These are phyloP conservation scores for Capreolus pygargus DNA, from an alignment of 2,113 vertebrate species.

Conservation along the genomic window DNA sequence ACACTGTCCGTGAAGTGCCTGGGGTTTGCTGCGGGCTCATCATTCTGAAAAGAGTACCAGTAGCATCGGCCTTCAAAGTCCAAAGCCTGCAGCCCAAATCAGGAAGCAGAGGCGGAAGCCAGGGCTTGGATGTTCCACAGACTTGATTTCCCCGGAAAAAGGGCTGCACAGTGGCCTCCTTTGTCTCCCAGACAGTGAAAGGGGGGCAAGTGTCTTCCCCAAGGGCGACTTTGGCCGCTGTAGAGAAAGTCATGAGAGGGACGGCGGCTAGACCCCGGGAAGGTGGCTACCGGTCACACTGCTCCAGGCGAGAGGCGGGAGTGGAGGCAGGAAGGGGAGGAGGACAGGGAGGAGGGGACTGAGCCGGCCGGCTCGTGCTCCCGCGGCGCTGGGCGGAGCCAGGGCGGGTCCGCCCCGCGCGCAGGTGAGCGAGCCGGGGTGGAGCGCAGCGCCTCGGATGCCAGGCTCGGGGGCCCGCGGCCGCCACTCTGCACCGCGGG, in stretches of 20 bases:
- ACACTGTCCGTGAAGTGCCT: too few relatives aligned
- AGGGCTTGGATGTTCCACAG: background rate
- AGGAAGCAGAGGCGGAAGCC: background rate
- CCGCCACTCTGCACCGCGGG: background rate
- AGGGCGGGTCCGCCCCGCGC: background rate
- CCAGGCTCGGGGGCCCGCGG: background rate
- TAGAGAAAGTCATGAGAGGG: background rate
- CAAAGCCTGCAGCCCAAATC: background rate
- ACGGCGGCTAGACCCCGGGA: background rate
- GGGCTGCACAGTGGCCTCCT: background rate
- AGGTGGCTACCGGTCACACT: background rate
- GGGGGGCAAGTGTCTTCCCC: background rate
- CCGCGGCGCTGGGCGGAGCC: slow-evolving; percentile 11
- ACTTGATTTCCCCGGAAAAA: background rate
- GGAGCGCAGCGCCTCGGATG: background rate
- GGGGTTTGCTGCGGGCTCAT: background rate
- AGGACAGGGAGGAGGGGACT: background rate
- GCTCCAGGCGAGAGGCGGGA: background rate
- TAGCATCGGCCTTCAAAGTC: background rate
- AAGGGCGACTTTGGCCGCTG: background rate
- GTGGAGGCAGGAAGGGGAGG: slow-evolving; percentile 34
- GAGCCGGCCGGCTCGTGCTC: background rate
- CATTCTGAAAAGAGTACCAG: background rate
- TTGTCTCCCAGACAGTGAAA: background rate
- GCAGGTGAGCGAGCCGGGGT: slow-evolving; percentile 21